Base-by-base conservation (phyloP, 2,113 vertebrate species). In the Amphiprion ocellaris region DNA sequence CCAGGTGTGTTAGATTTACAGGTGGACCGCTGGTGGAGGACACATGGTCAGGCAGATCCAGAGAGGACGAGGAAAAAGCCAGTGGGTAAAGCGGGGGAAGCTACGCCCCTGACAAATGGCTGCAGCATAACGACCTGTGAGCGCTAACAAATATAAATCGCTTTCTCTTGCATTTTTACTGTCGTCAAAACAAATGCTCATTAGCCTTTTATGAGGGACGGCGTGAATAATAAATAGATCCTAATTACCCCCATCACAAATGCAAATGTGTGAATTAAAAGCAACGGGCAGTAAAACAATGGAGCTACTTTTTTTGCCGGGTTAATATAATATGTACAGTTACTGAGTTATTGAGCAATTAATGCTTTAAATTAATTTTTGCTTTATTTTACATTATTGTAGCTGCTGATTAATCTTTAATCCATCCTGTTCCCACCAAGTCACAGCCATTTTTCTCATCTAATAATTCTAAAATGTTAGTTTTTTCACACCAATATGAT, bases 161-260 rank as follows among this genome's bases (percentile, higher is more conserved):
- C 72, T 91, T 89, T 87, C 90, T 88, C 86, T 79, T 90, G 83
- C 89, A 91, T 91, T 94, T 92, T 94, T 92, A 93, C 91, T 89
- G 92, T 92, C 93, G 79, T 92, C 89, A 90, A 94, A 95, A 95
- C 92, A 94, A 95, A 94, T 90, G 89, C 90, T 92, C 89, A 92
- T 94, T 94, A 93, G 88, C 81, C 71, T 85, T 94, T 94, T 90
- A 93, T 93, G 92, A 92, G 89, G 81, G 87, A 93, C 88, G 81
- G 84, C 92, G 85, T 87, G 90, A 93, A 94, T 93, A 92, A 94
- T 93, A 90, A 93, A 94, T 93, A 92, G 62, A 81, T 92, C 81
- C 89, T 94, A 92, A 94, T 95, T 94, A 92, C 89, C 82, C 50
- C 83, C 49, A 87, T 90, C 92, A 91, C 79, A 88, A 88, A 91